These are phyloP conservation scores for Hemiprocne comata DNA, from an alignment of 2,113 vertebrate species.

Conservation along the genomic window DNA sequence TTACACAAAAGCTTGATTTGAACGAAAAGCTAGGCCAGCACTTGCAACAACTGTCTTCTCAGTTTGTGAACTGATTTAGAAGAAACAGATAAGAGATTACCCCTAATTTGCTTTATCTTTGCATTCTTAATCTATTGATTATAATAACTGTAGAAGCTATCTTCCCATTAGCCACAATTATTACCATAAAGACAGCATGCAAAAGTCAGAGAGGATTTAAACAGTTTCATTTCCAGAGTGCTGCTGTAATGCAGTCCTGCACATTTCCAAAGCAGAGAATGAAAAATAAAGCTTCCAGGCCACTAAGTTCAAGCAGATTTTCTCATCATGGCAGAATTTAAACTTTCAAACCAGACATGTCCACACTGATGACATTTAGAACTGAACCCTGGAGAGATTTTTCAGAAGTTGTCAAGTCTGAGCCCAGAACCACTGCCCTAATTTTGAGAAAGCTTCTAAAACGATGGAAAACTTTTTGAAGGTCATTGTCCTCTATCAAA, in stretches of 20 bases:
- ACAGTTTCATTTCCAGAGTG: background rate
- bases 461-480: constrained; percentile 52
- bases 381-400: constrained; percentile 27
- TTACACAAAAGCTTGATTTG: background rate
- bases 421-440: background rate
- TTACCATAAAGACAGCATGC: background rate
- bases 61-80: background rate
- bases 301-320: background rate
- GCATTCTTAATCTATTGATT: constrained; percentile 32
- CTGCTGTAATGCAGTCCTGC: background rate
- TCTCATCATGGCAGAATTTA: background rate
- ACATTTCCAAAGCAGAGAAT: background rate
- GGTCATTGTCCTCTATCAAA: constrained; percentile 40
- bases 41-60: background rate
- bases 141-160: constrained; percentile 20
- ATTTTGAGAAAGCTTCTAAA: constrained; percentile 44
- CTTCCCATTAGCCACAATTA: constrained; percentile 17
- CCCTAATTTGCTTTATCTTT: constrained; percentile 44
- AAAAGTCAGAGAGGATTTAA: background rate
- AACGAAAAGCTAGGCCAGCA: background rate
- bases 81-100: constrained; percentile 5
- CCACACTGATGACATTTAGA: constrained; percentile 32
- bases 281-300: background rate
- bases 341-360: constrained; percentile 2
- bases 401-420: constrained; percentile 23